Base-by-base conservation (phyloP, 2,888 invertebrate genomes). In the Teleiodes luculella region DNA sequence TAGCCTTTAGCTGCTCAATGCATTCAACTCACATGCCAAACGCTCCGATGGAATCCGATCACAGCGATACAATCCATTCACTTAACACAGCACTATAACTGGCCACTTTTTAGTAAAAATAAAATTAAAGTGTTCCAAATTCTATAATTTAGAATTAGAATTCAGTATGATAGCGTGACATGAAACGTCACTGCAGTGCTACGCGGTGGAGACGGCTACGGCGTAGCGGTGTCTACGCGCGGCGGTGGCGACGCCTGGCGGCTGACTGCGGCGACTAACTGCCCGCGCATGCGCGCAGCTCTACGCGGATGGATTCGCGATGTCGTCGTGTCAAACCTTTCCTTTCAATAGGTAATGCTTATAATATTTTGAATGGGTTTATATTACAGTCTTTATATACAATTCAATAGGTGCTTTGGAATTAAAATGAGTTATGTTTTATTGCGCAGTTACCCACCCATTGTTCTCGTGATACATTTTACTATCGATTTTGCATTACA, bases 261-360 rank as follows among this genome's bases (percentile, higher is more conserved):
- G 66, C 66, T 67, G 74, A 86, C 86, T 86, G 86, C 86, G 86
- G 73, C 77, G 72, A 63, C 66, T 63, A 47, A 50, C 53, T 11
- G 55, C 53, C 64, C 71, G 77, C 86, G 84, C 86, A 76, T 78
- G 86, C 81, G 86, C 63, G 54, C 37, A 55, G 57, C 65, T 65
- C 66, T 67, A 64, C 65, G 68, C 65, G 74, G 77, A 76, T 76
- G 73, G 76, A 77, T 75, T 64, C 70, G 67, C 68, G 68, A 73
- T 71, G 68, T 66, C 66, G 62, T 68, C 63, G 67, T 67, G 72
- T 74, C 72, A 72, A 72, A 72, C 66, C 68, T 69, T 66, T 80
- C 79, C 78, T 79, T 65, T 66, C 68, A 72, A 76, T 78, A 75
- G 67, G 69, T 71, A 71, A 70, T 72, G 66, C 71, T 74, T 39